Conservation (phyloP, 2,797 vertebrate species). For the Meriones psammophilus region DNA sequence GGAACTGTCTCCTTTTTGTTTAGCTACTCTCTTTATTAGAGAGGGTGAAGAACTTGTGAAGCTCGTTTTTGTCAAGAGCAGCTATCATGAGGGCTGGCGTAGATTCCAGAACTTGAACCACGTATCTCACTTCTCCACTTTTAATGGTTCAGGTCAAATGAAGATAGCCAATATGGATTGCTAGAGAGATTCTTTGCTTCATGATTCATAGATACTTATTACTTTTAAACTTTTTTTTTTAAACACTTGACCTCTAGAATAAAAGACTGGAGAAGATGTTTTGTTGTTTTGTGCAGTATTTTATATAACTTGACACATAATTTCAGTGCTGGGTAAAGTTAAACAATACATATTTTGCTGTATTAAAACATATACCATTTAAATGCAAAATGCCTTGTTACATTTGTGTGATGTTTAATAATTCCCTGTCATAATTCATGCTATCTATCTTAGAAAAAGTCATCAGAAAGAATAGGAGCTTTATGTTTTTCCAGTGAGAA, state of each 20-base stretch:
- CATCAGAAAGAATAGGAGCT: constrained; percentile 13
- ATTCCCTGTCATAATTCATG: constrained; percentile 13
- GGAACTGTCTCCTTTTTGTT: constrained; percentile 24
- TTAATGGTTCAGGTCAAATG: neutral
- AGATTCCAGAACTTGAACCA: neutral
- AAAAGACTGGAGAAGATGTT: neutral
- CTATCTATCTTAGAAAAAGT: constrained; percentile 25
- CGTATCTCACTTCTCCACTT: neutral
- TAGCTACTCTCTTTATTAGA: constrained; percentile 6
- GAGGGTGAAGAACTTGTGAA: neutral
- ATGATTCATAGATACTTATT: neutral
- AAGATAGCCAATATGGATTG: neutral
- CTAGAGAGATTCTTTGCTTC: neutral
- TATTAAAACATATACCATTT: neutral
- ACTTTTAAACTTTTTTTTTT: neutral
- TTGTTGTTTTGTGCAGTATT: neutral
- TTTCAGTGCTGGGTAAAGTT: constrained; percentile 26
- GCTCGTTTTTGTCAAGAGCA: neutral
- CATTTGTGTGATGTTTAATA: neutral
- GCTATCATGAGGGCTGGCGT: neutral
- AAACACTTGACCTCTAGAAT: neutral
- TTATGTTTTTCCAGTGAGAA: neutral
- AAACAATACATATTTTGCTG: constrained; percentile 1
- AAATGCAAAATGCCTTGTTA: constrained; percentile 47
- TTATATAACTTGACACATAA: neutral